A percentile compares a stretch with the other conserved stretches of the same genome.
These are phyloP conservation scores for Micropterix aruncella DNA, from an alignment of 2,888 invertebrate genomes.

Conservation along the genomic window DNA sequence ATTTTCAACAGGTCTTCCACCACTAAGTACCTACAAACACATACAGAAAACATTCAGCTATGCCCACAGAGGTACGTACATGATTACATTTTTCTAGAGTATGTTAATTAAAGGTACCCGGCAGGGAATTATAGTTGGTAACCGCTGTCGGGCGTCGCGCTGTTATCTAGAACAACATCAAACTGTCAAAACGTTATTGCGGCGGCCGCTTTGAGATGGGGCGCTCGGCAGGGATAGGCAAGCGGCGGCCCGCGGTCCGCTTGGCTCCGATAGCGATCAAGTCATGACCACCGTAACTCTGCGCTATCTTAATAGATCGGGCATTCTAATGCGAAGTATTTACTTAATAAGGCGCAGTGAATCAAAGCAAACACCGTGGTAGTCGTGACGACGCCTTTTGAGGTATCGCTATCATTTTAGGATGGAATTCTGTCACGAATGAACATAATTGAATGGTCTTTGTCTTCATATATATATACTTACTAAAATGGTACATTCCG, in stretches of 20 bases:
- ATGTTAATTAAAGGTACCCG: too few relatives aligned
- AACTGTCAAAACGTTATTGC: not conserved
- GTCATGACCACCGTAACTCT: not conserved
- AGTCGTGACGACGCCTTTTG: not conserved
- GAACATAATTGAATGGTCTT: too few relatives aligned
- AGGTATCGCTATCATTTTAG: too few relatives aligned
- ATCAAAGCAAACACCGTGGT: not conserved
- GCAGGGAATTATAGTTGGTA: too few relatives aligned
- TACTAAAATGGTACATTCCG: too few relatives aligned
- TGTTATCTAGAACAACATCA: not conserved
- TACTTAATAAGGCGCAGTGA: not conserved
- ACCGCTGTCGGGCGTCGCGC: not conserved
- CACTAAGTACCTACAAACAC: too few relatives aligned
- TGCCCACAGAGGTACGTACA: too few relatives aligned
- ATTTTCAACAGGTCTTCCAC: too few relatives aligned
- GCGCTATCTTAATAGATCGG: not conserved
- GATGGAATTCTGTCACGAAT: too few relatives aligned
- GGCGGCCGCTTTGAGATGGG: not conserved
- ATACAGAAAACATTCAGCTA: too few relatives aligned
- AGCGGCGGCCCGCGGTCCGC: not conserved
- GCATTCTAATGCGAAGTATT: not conserved
- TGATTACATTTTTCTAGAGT: too few relatives aligned
- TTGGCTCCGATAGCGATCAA: not conserved
- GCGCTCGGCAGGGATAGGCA: not conserved
- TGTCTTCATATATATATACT: too few relatives aligned